Base-by-base conservation (phyloP, 2,113 vertebrate species). In the Rattus rattus region DNA sequence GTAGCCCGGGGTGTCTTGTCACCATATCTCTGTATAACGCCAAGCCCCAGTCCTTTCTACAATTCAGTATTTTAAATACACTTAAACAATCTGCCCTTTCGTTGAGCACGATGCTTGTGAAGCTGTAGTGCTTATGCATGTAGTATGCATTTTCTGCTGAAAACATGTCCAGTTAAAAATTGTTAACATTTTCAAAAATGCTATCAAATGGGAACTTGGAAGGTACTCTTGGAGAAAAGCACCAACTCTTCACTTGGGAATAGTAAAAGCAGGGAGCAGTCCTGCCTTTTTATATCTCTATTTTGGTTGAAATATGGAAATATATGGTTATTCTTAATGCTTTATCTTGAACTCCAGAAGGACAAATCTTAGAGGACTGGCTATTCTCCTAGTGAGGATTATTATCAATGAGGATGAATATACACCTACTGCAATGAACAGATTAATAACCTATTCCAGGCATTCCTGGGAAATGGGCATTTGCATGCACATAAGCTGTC, bases 1-100 rank as follows among this genome's bases (percentile, higher is more conserved):
- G 36, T 39, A 16, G 36, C 36, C 0, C 43, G 36, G n/a, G 5
- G 0, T 26, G n/a, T n/a, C 1, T 22, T 47, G 5, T 8, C 20
- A 70, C 7, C 9, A 47, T 7, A 16, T 24, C 10, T 20, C 17
- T 28, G 63, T 59, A 5, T 47, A 59, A 7, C 59, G 5, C 52
- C 73, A 70, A 47, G 52, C 13, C 2, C 3, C 43, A 47, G 24
- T 49, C 14, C 3, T 61, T 47, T 61, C 39, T 80, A 6, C 19
- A n/a, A 11, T 33, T 59, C 70, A 70, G 19, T 63, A 43, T 20
- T 43, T 13, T 26, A 26, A 7, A 2, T 54, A 54, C n/a, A 93
- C 20, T 70, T 59, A 20, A 19, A 59, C 1, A 36, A 9, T 11
- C 13, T 88, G 28, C 2, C 61, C 7, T 88, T 79, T 88, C 28